A percentile compares a stretch with the other conserved stretches of the same genome.
Conservation (phyloP, 2,888 invertebrate genomes). For the Esperia sulphurella region DNA sequence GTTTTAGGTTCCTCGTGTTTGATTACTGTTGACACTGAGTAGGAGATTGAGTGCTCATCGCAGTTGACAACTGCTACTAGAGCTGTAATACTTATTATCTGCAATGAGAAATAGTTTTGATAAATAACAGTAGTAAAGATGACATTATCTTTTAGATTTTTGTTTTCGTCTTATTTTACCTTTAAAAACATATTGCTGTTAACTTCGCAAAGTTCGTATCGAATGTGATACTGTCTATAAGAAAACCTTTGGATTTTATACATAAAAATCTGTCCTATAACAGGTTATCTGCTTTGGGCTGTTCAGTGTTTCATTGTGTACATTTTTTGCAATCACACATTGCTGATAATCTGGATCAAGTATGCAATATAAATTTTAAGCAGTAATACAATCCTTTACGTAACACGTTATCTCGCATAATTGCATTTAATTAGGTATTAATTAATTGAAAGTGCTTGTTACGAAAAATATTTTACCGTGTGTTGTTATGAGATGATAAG, state of each 20-base stretch:
- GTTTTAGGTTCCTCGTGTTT: conserved; percentile 42
- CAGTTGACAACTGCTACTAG: conserved; percentile 31
- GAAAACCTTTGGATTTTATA: conserved; percentile 44
- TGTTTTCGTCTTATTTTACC: conserved; percentile 17
- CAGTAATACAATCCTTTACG: background rate
- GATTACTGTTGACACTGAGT: conserved; percentile 35
- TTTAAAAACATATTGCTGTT: conserved; percentile 37
- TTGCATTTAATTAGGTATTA: background rate
- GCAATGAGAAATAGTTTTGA: conserved; percentile 13
- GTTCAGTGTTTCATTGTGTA: conserved; percentile 20
- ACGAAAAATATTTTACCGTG: no score
- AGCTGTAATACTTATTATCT: conserved; percentile 28
- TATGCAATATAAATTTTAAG: conserved; percentile 8
- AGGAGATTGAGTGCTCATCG: conserved; percentile 35
- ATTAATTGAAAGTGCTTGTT: no score
- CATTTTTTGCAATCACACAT: conserved; percentile 19
- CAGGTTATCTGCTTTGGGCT: conserved; percentile 34
- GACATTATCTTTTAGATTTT: no score
- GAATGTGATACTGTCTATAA: conserved; percentile 32
- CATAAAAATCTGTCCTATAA: conserved; percentile 33
- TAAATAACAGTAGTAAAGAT: no score
- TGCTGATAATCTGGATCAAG: conserved; percentile 32
- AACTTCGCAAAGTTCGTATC: conserved; percentile 29
- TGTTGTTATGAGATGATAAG: no score
- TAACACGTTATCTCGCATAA: background rate